Base-by-base conservation (phyloP, 2,797 vertebrate species). In the Fundulus diaphanus region DNA sequence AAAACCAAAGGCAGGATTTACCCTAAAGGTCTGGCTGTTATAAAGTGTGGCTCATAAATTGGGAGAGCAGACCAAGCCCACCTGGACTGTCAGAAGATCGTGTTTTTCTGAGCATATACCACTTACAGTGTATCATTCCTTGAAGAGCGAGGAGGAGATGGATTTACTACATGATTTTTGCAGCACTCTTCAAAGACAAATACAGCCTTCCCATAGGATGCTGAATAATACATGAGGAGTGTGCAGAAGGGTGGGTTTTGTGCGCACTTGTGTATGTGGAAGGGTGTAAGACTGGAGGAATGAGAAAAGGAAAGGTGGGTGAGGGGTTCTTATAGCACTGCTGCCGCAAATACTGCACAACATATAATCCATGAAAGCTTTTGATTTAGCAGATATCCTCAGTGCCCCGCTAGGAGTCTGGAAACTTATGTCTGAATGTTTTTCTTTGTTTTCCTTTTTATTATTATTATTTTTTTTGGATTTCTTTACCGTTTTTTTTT, bases 201-300 rank as follows among this genome's bases (percentile, higher is more conserved):
- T 79, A 80, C 86, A 92, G 90, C 81, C 88, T 85, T 93, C 87
- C 89, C 90, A 88, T 90, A 81, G 86, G 84, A 80, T 89, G 61
- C 82, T 95, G 95, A 94, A 95, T 95, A 94, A 95, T 94, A 95
- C 93, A 95, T 95, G 87, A 94, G 88, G 80, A 33, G 61, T 80
- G 91, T 90, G 92, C 78, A 77, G 85, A 77, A 69, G 79, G 80
- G 74, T 85, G 78, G 76, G 76, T 69, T 80, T 65, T 76, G 74
- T 74, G 68, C 67, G 74, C 69, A 67, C 76, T 71, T 77, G 72
- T 76, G 77, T 79, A 68, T 81, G 61, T 65, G 65, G 57, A 67
- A 68, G 24, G 54, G 71, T 74, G 73, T 51, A 46, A 68, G 49
- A 73, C 48, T 68, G 42, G 56, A 48, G 63, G 68, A 63, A 52